Conservation (phyloP, 2,888 invertebrate species). For the Hydrotaea diabolus region DNA sequence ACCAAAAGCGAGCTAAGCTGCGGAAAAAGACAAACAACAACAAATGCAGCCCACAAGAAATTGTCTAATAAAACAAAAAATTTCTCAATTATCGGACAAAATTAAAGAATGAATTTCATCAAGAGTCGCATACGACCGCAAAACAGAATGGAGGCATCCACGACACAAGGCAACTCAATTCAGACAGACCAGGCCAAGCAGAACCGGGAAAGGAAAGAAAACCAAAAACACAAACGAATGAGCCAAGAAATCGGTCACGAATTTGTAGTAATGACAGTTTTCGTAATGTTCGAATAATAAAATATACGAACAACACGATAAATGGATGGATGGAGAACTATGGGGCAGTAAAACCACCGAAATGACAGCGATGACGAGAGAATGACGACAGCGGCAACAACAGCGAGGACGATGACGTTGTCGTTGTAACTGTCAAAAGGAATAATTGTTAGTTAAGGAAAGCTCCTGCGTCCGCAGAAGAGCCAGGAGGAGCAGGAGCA, state of each 20-base stretch:
- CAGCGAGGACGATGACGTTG: neutral
- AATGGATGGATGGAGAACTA: constrained; percentile 21
- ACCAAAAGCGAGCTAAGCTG: neutral
- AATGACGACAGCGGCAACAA: neutral
- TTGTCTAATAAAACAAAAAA: constrained; percentile 55
- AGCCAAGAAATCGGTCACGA: constrained; percentile 56
- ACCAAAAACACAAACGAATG: neutral
- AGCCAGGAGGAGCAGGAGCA: neutral
- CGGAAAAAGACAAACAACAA: neutral
- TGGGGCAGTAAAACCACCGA: constrained; percentile 25
- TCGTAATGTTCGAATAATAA: constrained; percentile 1
- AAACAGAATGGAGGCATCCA: neutral
- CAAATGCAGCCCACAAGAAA: constrained; percentile 23
- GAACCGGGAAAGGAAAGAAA: neutral
- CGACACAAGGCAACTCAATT: neutral
- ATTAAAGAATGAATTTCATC: constrained; percentile 34
- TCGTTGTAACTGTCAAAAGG: constrained; percentile 60
- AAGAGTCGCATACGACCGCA: neutral
- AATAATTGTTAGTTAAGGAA: constrained; percentile 61
- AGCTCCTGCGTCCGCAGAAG: neutral
- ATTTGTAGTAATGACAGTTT: constrained; percentile 53
- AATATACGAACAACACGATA: constrained; percentile 25
- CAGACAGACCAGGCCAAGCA: neutral
- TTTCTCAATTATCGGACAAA: constrained; percentile 59
- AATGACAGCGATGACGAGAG: constrained; percentile 10